Percentiles rank a stretch among this genome's conserved stretches.
Evolutionary conservation across 1,140 invertebrate species (phyloP).

Genomic region (Popillia japonica): DNA sequence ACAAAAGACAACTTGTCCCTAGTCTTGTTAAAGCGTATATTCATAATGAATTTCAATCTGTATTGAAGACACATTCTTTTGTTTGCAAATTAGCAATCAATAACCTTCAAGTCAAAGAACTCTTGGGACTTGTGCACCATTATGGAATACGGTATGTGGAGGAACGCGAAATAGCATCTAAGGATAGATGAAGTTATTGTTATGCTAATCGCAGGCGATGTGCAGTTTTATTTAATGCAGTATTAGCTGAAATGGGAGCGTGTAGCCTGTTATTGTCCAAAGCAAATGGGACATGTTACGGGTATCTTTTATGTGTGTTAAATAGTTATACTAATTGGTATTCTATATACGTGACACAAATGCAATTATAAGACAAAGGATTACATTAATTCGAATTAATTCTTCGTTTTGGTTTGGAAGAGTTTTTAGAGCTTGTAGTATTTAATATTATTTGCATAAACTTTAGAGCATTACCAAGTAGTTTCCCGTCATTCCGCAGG

Average conservation of each 20-base stretch:
- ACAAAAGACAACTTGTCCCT: constrained; percentile 12
- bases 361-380: not conserved
- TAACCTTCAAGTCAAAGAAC: constrained; percentile 28
- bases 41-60: constrained; percentile 19
- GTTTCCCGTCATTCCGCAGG: too few relatives aligned
- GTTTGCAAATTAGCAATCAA: constrained; percentile 34
- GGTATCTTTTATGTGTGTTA: not conserved
- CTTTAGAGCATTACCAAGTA: too few relatives aligned
- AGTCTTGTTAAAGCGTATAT: constrained; percentile 23
- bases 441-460: too few relatives aligned
- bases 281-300: not conserved
- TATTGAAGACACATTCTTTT: constrained; percentile 11
- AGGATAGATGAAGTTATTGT: not conserved
- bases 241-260: not conserved
- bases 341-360: not conserved
- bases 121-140: not conserved
- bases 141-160: too few relatives aligned
- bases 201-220: not conserved
- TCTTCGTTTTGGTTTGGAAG: too few relatives aligned
- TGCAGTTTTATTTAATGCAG: too few relatives aligned
- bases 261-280: not conserved
- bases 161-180: not conserved
- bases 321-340: not conserved
- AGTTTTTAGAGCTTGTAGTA: too few relatives aligned
- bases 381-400: not conserved